A percentile compares a stretch with the other conserved stretches of the same genome.
Evolutionary conservation across 37 sponge, comb jelly and placozoan species (phyloP).

Genomic region (Spongilla lacustris): DNA sequence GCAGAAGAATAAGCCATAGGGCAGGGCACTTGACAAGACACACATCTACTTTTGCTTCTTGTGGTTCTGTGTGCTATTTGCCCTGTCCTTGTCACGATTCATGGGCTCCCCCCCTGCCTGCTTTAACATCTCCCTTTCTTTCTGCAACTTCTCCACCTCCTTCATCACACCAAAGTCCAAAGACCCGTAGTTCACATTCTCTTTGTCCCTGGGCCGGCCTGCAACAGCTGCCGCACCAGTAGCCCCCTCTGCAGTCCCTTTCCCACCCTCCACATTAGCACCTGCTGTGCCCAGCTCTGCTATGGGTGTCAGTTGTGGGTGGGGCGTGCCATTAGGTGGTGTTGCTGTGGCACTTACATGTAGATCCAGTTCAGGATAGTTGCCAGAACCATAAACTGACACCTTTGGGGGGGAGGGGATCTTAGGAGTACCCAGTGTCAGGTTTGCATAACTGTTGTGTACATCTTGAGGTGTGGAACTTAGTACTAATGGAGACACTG

Average conservation of each 20-base stretch:
- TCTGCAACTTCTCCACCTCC: constrained; percentile 4
- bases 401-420: not conserved
- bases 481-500: too few relatives aligned
- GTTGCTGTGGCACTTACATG: not conserved
- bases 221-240: not conserved
- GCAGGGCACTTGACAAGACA: not conserved
- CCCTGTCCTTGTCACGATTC: not conserved
- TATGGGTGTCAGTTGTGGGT: not conserved
- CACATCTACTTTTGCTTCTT: not conserved
- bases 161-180: constrained; percentile 50
- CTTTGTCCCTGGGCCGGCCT: not conserved
- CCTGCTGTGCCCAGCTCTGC: not conserved
- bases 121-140: constrained; percentile 19
- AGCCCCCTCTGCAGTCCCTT: not conserved
- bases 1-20: too few relatives aligned
- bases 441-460: not conserved
- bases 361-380: constrained; percentile 22
- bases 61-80: not conserved
- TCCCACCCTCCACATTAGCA: not conserved
- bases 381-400: not conserved
- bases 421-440: not conserved
- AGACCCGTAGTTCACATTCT: constrained; percentile 17
- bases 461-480: not conserved
- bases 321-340: not conserved
- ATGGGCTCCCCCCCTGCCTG: not conserved